These are phyloP conservation scores for Oryzias sinensis DNA, from an alignment of 2,797 vertebrate species.

Conservation along the genomic window DNA sequence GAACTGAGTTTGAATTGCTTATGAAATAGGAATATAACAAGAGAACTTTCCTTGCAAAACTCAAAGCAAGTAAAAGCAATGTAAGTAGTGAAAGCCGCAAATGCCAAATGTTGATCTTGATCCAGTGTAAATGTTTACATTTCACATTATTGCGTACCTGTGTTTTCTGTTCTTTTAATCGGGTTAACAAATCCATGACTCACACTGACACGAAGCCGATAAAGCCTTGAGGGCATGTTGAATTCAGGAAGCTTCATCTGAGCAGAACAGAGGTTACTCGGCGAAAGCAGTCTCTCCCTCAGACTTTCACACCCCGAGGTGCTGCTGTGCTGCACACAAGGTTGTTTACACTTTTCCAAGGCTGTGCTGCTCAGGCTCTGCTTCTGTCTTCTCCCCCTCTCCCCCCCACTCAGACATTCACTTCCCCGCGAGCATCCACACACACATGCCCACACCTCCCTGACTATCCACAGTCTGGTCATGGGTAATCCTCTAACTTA, in stretches of 20 bases:
- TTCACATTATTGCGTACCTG: neutral
- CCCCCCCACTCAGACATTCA: conserved; percentile 42
- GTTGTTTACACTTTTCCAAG: conserved; percentile 66
- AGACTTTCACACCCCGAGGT: conserved; percentile 65
- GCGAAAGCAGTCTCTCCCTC: conserved; percentile 46
- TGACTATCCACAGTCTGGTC: conserved; percentile 43
- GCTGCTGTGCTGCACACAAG: conserved; percentile 55
- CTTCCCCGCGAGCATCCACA: conserved; percentile 40
- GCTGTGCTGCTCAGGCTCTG: conserved; percentile 49
- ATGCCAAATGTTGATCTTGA: neutral
- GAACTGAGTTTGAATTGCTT: conserved; percentile 6
- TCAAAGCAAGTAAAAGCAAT: too few species aligned
- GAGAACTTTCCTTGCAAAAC: neutral
- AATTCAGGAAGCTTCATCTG: conserved; percentile 54
- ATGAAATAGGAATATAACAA: conserved; percentile 35
- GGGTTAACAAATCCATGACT: conserved; percentile 44
- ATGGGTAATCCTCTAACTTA: conserved; percentile 64
- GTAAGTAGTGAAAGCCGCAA: neutral
- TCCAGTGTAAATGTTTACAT: neutral
- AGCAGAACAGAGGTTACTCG: conserved; percentile 38
- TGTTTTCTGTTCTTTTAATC: conserved; percentile 28
- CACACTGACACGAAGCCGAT: conserved; percentile 40
- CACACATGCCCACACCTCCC: conserved; percentile 50
- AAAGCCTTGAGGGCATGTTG: conserved; percentile 43
- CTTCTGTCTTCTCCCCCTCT: conserved; percentile 44